phyloP scores from a whole-genome alignment of 2,888 invertebrate genomes.

The Carabus problematicus region DNA sequence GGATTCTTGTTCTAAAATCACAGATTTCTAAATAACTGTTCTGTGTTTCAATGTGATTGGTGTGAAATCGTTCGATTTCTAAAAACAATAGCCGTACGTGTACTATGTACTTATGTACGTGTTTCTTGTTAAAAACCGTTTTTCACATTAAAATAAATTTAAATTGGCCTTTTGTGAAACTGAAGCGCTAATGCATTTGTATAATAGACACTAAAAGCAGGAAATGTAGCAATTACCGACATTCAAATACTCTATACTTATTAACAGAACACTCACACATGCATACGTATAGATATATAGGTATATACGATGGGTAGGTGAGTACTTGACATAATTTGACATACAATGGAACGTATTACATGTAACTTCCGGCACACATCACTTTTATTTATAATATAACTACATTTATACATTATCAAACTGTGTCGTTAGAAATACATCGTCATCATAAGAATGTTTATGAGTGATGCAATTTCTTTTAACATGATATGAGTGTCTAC shows the following conservation, averaged over 20 bases:
- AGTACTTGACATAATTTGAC: too few relatives aligned
- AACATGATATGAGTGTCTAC: too few relatives aligned
- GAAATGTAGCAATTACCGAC: conserved; percentile 40
- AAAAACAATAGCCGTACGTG: conserved; percentile 28
- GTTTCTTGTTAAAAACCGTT: conserved; percentile 33
- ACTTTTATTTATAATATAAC: too few relatives aligned
- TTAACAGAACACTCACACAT: not conserved
- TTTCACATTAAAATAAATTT: conserved; percentile 41
- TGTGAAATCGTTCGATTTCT: conserved; percentile 30
- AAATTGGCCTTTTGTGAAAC: conserved; percentile 37
- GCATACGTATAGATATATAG: too few relatives aligned
- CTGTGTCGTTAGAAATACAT: too few relatives aligned
- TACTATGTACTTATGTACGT: not conserved
- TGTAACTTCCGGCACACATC: not conserved
- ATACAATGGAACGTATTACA: not conserved
- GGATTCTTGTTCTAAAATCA: not conserved
- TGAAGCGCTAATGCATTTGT: conserved; percentile 37
- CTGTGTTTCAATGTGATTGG: conserved; percentile 32
- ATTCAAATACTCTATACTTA: conserved; percentile 29
- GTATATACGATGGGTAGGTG: too few relatives aligned
- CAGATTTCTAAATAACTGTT: not conserved
- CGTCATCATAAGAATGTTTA: too few relatives aligned
- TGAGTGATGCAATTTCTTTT: too few relatives aligned
- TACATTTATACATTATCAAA: too few relatives aligned
- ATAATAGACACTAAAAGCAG: conserved; percentile 39